Evolutionary conservation across 2,113 vertebrate genomes (phyloP).

Genomic region (Asarcornis scutulata): DNA sequence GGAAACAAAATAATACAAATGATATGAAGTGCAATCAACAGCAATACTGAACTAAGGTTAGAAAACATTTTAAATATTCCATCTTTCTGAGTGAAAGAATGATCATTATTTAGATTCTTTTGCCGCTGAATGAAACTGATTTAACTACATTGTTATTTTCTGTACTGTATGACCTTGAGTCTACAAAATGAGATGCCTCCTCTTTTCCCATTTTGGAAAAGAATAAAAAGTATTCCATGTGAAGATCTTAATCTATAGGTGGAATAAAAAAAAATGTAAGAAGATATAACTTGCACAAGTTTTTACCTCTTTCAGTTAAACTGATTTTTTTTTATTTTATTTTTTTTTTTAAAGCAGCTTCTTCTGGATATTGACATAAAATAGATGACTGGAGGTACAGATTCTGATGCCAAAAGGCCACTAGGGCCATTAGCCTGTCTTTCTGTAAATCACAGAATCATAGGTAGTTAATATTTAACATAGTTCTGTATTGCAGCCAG

Average conservation of each 20-base stretch:
- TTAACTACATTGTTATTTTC: background rate
- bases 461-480: background rate
- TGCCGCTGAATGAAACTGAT: background rate
- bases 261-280: background rate
- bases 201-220: background rate
- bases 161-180: background rate
- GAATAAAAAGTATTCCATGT: background rate
- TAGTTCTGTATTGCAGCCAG: background rate
- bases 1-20: background rate
- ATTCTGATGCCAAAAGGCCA: background rate
- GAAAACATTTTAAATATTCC: background rate
- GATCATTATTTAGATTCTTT: background rate
- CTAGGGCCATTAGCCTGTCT: background rate
- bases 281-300: background rate
- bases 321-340: too few relatives aligned
- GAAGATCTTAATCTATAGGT: background rate
- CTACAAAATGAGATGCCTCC: background rate
- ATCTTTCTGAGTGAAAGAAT: background rate
- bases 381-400: background rate
- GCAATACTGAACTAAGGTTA: background rate
- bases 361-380: background rate
- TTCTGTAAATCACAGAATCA: background rate
- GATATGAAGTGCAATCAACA: background rate
- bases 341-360: background rate
- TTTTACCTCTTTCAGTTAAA: background rate